Evolutionary conservation across 2,797 vertebrate genomes (phyloP).

Genomic region (Bradypodion ventrale): DNA sequence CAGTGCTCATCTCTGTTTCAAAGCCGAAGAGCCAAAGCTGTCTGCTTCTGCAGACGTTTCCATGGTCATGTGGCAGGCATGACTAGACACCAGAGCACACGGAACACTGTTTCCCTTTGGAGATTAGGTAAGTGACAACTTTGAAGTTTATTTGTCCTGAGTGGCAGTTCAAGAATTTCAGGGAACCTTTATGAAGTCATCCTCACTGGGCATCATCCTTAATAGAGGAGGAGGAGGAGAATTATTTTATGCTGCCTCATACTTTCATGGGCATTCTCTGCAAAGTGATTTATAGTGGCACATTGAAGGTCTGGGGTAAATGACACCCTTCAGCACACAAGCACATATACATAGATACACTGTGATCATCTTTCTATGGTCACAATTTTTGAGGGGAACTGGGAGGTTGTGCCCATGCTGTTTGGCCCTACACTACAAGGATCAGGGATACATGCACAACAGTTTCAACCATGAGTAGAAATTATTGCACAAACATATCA

Average conservation of each 20-base stretch:
- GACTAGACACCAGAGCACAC: too few relatives aligned
- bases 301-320: background rate
- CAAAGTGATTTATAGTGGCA: background rate
- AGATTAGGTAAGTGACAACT: background rate
- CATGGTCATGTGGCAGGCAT: too few relatives aligned
- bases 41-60: too few relatives aligned
- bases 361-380: too few relatives aligned
- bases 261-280: background rate
- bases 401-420: background rate
- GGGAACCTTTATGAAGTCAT: background rate
- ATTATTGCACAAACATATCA: background rate
- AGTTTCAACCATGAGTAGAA: background rate
- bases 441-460: too few relatives aligned
- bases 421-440: background rate
- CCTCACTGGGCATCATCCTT: background rate
- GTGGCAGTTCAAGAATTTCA: background rate
- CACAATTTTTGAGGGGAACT: background rate
- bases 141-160: background rate
- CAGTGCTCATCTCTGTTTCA: too few relatives aligned
- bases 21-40: too few relatives aligned
- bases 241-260: too few relatives aligned
- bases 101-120: too few relatives aligned
- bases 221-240: background rate
- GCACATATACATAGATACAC: too few relatives aligned
- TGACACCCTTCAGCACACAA: background rate